These are phyloP conservation scores for Lepisosteus oculatus DNA, from an alignment of 2,113 vertebrate genomes.

Conservation along the genomic window DNA sequence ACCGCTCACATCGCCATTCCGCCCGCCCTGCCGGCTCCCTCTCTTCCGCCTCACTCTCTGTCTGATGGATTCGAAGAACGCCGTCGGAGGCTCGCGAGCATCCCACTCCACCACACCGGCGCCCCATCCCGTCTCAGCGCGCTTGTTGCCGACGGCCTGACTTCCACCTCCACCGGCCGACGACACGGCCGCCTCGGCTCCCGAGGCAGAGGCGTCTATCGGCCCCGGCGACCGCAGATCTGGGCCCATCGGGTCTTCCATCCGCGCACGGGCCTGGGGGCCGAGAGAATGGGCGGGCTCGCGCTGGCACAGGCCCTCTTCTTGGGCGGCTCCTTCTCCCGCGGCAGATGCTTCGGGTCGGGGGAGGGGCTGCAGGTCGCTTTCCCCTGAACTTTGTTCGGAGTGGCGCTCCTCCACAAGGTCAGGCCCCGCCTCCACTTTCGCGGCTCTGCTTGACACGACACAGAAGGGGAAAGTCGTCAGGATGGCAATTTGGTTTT, in stretches of 20 bases:
- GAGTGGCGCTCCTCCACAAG: slow-evolving; percentile 49
- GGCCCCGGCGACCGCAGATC: slow-evolving; percentile 11
- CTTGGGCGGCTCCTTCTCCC: background rate
- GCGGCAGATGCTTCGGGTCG: slow-evolving; percentile 65
- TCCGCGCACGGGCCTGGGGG: slow-evolving; percentile 16
- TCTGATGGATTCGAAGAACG: slow-evolving; percentile 58
- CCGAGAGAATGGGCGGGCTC: slow-evolving; percentile 38
- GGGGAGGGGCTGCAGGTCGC: slow-evolving; percentile 42
- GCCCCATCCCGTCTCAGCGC: slow-evolving; percentile 38
- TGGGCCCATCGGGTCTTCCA: background rate
- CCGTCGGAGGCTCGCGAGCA: slow-evolving; percentile 26
- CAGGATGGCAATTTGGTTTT: no score
- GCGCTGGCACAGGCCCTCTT: background rate
- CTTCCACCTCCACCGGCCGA: slow-evolving; percentile 9
- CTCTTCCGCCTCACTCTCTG: slow-evolving; percentile 59
- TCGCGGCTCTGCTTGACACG: slow-evolving; percentile 13
- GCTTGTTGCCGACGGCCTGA: background rate
- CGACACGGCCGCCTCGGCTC: slow-evolving; percentile 42
- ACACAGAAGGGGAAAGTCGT: slow-evolving; percentile 2
- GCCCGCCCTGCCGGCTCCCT: slow-evolving; percentile 19
- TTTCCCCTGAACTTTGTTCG: slow-evolving; percentile 28
- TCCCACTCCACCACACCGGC: slow-evolving; percentile 24
- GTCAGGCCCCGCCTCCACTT: slow-evolving; percentile 47
- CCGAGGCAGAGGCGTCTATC: slow-evolving; percentile 38
- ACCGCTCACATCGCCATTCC: slow-evolving; percentile 10